Percentiles rank a stretch among this genome's conserved stretches.
Evolutionary conservation across 2,113 vertebrate species (phyloP).

Genomic region (Dasyornis broadbenti): DNA sequence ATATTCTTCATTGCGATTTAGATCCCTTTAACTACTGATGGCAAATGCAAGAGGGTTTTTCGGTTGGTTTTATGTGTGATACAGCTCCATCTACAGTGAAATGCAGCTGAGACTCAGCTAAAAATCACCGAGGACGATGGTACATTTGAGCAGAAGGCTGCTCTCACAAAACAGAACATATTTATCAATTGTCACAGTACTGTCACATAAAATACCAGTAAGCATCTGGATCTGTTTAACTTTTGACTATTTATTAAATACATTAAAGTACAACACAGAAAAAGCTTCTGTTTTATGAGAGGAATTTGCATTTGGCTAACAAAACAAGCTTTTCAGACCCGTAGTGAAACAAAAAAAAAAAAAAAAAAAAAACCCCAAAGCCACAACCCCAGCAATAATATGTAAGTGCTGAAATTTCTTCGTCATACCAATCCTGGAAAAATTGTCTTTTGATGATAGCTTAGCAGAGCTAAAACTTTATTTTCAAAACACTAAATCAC

Average conservation of each 20-base stretch:
- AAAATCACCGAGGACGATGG: background rate
- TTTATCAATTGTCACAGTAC: background rate
- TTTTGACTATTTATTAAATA: background rate
- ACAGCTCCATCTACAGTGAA: slow-evolving; percentile 34
- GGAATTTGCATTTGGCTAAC: background rate
- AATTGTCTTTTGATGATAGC: background rate
- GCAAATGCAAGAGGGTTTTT: background rate
- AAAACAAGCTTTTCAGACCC: background rate
- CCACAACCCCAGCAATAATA: background rate
- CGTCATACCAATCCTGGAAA: background rate
- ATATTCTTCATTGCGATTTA: background rate
- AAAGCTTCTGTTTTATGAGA: background rate
- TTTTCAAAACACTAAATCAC: background rate
- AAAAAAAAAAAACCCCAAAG: background rate
- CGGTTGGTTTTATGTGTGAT: background rate
- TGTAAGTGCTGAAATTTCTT: background rate
- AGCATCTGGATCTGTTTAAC: background rate
- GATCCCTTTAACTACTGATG: background rate
- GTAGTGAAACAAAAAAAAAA: background rate
- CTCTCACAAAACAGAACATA: background rate
- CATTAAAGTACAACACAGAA: background rate
- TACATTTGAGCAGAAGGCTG: background rate
- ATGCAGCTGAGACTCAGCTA: background rate
- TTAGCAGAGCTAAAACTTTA: background rate
- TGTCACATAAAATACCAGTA: background rate